These are phyloP conservation scores for Cantharis rufa DNA, from an alignment of 2,888 invertebrate species.

Conservation along the genomic window DNA sequence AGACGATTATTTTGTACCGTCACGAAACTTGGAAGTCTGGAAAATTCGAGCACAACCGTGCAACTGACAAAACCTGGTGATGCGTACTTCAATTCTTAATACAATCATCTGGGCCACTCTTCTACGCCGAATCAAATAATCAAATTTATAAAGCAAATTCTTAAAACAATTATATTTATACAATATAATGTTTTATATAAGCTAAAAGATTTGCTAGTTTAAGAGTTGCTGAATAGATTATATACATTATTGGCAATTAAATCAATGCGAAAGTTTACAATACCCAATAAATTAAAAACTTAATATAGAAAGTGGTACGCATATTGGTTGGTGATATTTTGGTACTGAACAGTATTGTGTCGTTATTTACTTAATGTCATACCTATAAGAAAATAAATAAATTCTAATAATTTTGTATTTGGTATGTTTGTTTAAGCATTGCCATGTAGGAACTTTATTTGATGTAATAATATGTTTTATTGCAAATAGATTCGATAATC, in stretches of 20 bases:
- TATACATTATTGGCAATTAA: background rate
- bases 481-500: no score
- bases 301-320: no score
- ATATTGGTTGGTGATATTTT: no score
- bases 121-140: slow-evolving; percentile 24
- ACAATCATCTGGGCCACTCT: slow-evolving; percentile 1
- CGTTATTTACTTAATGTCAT: no score
- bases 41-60: slow-evolving; percentile 13
- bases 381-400: no score
- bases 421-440: no score
- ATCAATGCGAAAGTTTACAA: background rate
- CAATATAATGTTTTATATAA: background rate
- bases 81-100: slow-evolving; percentile 13
- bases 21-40: background rate
- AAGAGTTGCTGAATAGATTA: background rate
- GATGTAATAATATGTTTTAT: no score
- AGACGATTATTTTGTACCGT: background rate
- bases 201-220: no score
- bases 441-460: no score
- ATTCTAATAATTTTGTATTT: no score
- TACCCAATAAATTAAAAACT: background rate
- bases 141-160: background rate
- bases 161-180: background rate
- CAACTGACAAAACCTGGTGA: slow-evolving; percentile 17
- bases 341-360: no score